Base-by-base conservation (phyloP, 2,888 invertebrate genomes). In the Mythimna lalbum region DNA sequence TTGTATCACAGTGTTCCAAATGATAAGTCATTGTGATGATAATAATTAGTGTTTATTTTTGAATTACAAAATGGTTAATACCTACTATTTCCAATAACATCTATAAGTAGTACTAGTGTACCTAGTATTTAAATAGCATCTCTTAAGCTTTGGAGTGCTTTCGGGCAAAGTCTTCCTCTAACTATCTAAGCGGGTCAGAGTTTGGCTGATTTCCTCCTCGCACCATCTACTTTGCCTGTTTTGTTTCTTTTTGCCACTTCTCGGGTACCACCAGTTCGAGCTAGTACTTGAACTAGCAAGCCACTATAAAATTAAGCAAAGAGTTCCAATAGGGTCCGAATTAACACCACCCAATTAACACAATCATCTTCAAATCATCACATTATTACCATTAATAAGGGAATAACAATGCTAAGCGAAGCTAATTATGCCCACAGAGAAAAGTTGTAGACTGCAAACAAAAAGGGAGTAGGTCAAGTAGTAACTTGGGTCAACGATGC, bases 401-500 rank as follows among this genome's bases (percentile, higher is more conserved):
- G 36, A 63, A 62, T 70, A 72, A 76, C 47, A 27, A 62, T 64
- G 65, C 62, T 71, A 73, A 82, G 57, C 21, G 52, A 47, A 69
- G 72, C 50, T 85, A 83, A 82, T 80, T 80, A 75, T 66, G 36
- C 59, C 59, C 47, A 64, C 56, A 64, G 60, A 64, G 64, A 73
- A 75, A 76, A 56, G 50, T 68, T 70, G 63, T 55, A 50, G 72
- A 64, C 62, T 66, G 68, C 47, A 71, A 76, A 82, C 63, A 73
- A 76, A 85, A 86, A 62, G 69, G 62, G 87, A 86, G 82, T 80
- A 88, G 88, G 88, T 88, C 86, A 86, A 88, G 86, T 76, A 79
- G 73, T 69, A 66, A 81, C 83, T 78, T 73, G 71, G 86, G 82
- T 85, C 80, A 80, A 84, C 79, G 71, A 74, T 66, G 74, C 73